Conservation (phyloP, 2,888 invertebrate species). For the Tachystola acroxantha region DNA sequence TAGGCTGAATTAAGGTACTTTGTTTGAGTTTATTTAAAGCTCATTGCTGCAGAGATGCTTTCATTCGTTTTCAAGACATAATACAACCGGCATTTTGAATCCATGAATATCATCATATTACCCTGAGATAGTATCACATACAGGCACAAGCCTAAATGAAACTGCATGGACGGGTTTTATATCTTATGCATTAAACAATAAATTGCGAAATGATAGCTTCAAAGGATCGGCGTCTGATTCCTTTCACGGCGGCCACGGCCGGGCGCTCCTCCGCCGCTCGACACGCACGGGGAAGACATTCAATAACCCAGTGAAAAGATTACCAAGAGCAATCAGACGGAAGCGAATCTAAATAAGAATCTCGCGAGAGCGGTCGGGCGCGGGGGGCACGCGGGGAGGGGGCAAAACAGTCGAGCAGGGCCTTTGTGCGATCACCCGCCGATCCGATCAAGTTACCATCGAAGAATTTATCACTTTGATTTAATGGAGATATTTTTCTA, state of each 20-base stretch:
- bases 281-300: conserved; percentile 74
- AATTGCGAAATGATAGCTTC: conserved; percentile 42
- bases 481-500: conserved; percentile 37
- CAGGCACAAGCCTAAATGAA: too few relatives aligned
- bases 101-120: too few relatives aligned
- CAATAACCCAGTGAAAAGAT: conserved; percentile 78
- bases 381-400: conserved; percentile 44
- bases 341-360: conserved; percentile 79
- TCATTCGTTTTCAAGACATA: too few relatives aligned
- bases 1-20: too few relatives aligned
- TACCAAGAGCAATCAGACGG: conserved; percentile 78
- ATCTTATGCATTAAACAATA: conserved; percentile 39
- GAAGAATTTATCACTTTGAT: conserved; percentile 57
- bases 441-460: conserved; percentile 69
- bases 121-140: too few relatives aligned
- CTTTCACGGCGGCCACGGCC: conserved; percentile 41
- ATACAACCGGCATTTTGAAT: too few relatives aligned
- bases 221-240: conserved; percentile 50
- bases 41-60: too few relatives aligned
- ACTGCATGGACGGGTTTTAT: too few relatives aligned
- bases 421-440: conserved; percentile 61
- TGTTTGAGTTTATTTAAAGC: too few relatives aligned
- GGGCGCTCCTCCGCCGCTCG: conserved; percentile 48
- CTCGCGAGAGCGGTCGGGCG: conserved; percentile 70
- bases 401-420: conserved; percentile 63